Evolutionary conservation across 2,113 vertebrate species (phyloP).

Genomic region (Micronycteris hirsuta): DNA sequence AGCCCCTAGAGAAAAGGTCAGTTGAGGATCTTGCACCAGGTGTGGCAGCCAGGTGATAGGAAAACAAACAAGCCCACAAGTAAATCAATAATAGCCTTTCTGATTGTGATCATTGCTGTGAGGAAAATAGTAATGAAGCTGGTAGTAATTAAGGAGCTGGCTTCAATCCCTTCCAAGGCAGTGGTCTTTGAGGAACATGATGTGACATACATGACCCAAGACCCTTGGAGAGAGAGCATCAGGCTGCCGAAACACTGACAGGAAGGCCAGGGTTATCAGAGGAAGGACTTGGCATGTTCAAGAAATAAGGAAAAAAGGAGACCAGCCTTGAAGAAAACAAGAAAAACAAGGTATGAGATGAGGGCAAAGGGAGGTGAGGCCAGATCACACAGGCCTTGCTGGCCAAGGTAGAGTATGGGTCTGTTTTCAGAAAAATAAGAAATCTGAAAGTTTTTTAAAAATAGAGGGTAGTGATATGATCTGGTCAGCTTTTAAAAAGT

Average conservation of each 20-base stretch:
- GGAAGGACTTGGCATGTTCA: background rate
- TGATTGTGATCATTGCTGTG: accelerated
- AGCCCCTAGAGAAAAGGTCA: background rate
- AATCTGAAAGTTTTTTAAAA: background rate
- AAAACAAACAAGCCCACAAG: background rate
- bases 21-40: background rate
- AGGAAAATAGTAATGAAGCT: background rate
- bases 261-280: too few species aligned
- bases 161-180: background rate
- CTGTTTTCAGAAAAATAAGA: background rate
- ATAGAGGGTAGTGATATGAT: background rate
- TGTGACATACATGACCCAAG: accelerated
- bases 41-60: background rate
- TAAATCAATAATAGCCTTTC: background rate
- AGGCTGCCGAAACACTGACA: background rate
- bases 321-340: background rate
- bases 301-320: background rate
- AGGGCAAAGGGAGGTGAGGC: background rate
- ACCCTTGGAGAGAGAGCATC: background rate
- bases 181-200: background rate
- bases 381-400: background rate
- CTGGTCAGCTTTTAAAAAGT: background rate
- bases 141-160: background rate
- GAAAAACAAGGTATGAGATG: background rate
- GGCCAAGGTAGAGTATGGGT: background rate